Evolutionary conservation across 2,888 invertebrate genomes (phyloP).

Genomic region (Drosophila lutescens): DNA sequence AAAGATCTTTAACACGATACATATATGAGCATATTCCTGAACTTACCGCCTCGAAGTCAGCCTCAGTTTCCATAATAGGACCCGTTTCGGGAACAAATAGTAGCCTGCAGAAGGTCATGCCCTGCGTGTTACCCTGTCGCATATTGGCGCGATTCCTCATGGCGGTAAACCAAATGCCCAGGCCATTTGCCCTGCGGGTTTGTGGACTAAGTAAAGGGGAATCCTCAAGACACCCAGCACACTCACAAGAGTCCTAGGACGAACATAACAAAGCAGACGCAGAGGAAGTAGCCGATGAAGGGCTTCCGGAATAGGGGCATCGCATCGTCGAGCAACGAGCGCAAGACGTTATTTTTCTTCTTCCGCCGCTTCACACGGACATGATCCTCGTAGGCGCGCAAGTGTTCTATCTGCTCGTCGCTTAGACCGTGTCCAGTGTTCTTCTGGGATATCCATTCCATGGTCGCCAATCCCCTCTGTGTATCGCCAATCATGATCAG

Average conservation of each 20-base stretch:
- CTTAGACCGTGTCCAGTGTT: slow-evolving; percentile 48
- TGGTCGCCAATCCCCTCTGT: slow-evolving; percentile 32
- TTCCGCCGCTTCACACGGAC: slow-evolving; percentile 11
- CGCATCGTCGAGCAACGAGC: slow-evolving; percentile 53
- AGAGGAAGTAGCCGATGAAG: slow-evolving; percentile 43
- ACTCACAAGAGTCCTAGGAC: slow-evolving; percentile 62
- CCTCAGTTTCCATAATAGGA: slow-evolving; percentile 35
- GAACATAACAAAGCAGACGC: slow-evolving; percentile 63
- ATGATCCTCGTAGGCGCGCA: slow-evolving; percentile 30
- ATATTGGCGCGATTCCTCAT: slow-evolving; percentile 63
- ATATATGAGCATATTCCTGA: background rate
- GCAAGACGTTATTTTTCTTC: slow-evolving; percentile 25
- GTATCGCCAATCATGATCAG: slow-evolving; percentile 53
- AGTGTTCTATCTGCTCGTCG: slow-evolving; percentile 42
- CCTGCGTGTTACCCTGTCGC: slow-evolving; percentile 31
- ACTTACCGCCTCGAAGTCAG: slow-evolving; percentile 43
- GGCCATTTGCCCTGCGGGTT: slow-evolving; percentile 58
- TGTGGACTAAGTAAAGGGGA: background rate
- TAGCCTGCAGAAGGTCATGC: slow-evolving; percentile 46
- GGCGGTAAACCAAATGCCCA: slow-evolving; percentile 66
- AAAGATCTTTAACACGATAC: background rate
- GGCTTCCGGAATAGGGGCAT: slow-evolving; percentile 64
- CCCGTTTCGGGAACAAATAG: slow-evolving; percentile 24
- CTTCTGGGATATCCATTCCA: slow-evolving; percentile 58
- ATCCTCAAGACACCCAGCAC: background rate